These are phyloP conservation scores for Brachionus asplanchnoidis DNA, from an alignment of 1,140 invertebrate genomes.

Conservation along the genomic window DNA sequence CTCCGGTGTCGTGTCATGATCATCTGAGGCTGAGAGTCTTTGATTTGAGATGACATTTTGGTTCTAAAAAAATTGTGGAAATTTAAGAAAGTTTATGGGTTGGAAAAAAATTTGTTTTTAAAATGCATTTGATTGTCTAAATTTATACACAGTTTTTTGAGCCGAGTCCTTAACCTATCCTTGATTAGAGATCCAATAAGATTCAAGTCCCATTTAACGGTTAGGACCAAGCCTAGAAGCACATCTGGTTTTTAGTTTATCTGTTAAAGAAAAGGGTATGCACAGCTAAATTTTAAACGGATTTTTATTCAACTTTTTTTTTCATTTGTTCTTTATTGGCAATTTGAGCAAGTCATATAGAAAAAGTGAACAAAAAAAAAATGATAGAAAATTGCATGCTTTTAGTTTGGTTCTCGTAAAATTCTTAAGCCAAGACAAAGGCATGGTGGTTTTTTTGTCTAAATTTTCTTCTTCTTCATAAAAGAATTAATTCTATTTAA, in stretches of 20 bases:
- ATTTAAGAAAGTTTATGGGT: neutral
- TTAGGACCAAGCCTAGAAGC: neutral
- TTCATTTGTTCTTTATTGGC: too few relatives aligned
- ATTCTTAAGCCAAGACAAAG: too few relatives aligned
- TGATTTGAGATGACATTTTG: neutral
- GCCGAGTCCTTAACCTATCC: neutral
- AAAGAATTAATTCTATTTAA: too few relatives aligned
- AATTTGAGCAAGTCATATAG: too few relatives aligned
- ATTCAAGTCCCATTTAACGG: neutral
- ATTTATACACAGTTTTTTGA: neutral
- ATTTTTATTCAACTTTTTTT: neutral
- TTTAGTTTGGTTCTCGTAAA: too few relatives aligned
- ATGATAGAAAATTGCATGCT: too few relatives aligned
- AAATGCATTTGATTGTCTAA: neutral
- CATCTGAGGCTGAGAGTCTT: neutral
- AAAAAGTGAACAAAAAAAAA: too few relatives aligned
- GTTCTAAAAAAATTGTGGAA: neutral
- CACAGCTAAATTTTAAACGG: neutral
- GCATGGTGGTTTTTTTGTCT: too few relatives aligned
- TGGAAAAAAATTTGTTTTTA: neutral
- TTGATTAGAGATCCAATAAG: neutral
- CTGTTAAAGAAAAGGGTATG: neutral
- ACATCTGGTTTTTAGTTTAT: neutral
- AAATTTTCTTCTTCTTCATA: too few relatives aligned
- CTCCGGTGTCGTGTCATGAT: neutral